Conservation (phyloP, 2,113 vertebrate genomes). For the Hyperoodon ampullatus region DNA sequence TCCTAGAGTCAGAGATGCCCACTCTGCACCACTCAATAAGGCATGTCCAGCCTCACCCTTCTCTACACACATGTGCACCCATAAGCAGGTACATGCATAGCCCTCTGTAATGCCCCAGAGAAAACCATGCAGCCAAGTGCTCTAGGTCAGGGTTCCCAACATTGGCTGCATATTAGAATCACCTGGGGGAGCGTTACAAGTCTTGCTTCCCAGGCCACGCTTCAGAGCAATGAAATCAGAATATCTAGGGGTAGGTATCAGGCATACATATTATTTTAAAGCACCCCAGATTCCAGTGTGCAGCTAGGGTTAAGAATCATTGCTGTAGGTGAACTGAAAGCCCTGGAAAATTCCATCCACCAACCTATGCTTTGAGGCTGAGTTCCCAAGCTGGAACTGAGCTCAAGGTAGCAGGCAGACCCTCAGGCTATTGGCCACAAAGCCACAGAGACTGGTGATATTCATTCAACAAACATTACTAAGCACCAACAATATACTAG, state of each 20-base stretch:
- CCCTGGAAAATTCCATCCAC: neutral
- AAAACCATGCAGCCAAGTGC: neutral
- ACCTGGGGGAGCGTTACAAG: neutral
- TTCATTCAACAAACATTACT: neutral
- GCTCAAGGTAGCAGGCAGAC: neutral
- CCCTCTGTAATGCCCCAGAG: neutral
- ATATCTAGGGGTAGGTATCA: neutral
- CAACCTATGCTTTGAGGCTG: neutral
- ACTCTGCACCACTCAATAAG: neutral
- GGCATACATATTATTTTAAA: neutral
- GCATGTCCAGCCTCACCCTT: rapidly evolving
- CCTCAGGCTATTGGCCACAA: neutral
- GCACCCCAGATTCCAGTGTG: neutral
- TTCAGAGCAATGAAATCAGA: neutral
- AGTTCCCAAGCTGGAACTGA: neutral
- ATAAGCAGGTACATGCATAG: neutral
- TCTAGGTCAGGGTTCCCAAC: neutral
- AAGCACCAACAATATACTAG: neutral
- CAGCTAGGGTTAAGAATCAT: neutral
- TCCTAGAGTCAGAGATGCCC: neutral
- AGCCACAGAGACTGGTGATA: neutral
- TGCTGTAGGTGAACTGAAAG: neutral
- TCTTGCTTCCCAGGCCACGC: neutral
- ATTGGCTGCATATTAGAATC: neutral
- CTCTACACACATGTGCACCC: neutral